These are phyloP conservation scores for Helogale parvula DNA, from an alignment of 2,113 vertebrate genomes.

Conservation along the genomic window DNA sequence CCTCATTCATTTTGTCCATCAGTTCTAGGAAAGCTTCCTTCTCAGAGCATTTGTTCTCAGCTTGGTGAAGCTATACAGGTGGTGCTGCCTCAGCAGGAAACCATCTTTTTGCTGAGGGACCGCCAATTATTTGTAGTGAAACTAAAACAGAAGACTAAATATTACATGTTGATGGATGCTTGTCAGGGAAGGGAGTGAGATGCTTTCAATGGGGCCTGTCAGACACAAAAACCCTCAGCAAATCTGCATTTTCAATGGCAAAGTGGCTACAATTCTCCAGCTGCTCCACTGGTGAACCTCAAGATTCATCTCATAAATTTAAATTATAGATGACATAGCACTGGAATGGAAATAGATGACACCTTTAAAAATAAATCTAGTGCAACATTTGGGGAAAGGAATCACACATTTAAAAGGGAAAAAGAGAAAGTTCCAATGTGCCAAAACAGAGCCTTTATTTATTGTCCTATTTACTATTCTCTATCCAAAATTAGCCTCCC, in stretches of 20 bases:
- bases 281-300: constrained; percentile 85
- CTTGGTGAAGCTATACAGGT: constrained; percentile 62
- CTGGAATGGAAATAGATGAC: constrained; percentile 85
- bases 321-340: constrained; percentile 88
- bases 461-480: constrained; percentile 84
- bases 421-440: constrained; percentile 76
- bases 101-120: constrained; percentile 72
- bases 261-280: constrained; percentile 83
- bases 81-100: constrained; percentile 81
- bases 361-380: constrained; percentile 84
- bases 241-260: constrained; percentile 84
- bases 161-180: constrained; percentile 87
- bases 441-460: constrained; percentile 75
- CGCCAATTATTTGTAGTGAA: constrained; percentile 82
- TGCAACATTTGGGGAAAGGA: constrained; percentile 80
- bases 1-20: constrained; percentile 67
- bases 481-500: constrained; percentile 78
- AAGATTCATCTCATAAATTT: constrained; percentile 87
- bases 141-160: constrained; percentile 86
- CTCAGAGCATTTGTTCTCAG: constrained; percentile 60
- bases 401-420: constrained; percentile 77
- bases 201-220: constrained; percentile 81
- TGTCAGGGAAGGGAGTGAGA: constrained; percentile 81
- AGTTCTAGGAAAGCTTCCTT: constrained; percentile 66
- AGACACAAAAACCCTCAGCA: constrained; percentile 79